These are phyloP conservation scores for Patagioenas fasciata DNA, from an alignment of 2,113 vertebrate genomes.

Conservation along the genomic window DNA sequence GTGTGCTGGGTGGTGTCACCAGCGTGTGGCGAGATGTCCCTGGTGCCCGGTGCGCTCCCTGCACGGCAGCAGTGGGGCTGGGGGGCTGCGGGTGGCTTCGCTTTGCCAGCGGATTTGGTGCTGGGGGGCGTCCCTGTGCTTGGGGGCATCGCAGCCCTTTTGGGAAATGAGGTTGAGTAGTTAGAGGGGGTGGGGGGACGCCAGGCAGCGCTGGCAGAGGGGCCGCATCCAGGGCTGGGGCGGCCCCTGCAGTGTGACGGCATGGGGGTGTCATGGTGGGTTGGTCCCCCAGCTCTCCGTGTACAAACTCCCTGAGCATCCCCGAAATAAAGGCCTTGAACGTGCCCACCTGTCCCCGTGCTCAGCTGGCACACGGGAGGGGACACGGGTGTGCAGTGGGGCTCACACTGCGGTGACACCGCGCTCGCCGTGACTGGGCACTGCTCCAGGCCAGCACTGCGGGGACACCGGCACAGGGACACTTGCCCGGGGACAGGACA, in stretches of 20 bases:
- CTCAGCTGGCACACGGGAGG: fast-evolving
- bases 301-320: background rate
- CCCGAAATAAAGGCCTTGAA: constrained; percentile 41
- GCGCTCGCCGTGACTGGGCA: fast-evolving
- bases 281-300: background rate
- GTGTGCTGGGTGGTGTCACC: background rate
- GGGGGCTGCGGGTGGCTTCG: background rate
- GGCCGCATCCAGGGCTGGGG: background rate
- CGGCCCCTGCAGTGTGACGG: fast-evolving
- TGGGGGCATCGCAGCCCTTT: fast-evolving
- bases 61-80: fast-evolving
- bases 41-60: background rate
- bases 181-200: background rate
- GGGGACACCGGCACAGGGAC: background rate
- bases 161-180: background rate
- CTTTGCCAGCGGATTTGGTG: background rate
- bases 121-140: background rate
- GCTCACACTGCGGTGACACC: fast-evolving
- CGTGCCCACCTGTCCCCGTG: fast-evolving
- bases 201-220: fast-evolving
- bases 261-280: fast-evolving
- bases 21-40: background rate
- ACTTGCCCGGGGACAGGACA: background rate
- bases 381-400: too few relatives aligned
- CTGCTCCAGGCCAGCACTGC: fast-evolving